Evolutionary conservation across 2,113 vertebrate species (phyloP).

Genomic region (Asarcornis scutulata): DNA sequence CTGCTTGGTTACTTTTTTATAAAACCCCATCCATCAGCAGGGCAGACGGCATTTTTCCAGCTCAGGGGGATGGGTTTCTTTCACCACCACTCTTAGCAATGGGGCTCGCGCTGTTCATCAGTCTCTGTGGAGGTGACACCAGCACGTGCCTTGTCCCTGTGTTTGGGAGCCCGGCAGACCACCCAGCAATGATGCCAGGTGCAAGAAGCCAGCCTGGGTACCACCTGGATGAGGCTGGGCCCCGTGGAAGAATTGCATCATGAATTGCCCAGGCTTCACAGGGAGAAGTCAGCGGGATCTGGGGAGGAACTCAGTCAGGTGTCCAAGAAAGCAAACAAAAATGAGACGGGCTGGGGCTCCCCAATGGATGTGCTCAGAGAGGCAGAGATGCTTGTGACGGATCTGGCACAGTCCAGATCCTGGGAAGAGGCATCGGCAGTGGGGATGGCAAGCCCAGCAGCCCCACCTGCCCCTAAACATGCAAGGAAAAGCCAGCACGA

Average conservation of each 20-base stretch:
- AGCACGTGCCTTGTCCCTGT: accelerated
- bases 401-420: background rate
- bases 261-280: background rate
- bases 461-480: accelerated
- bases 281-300: accelerated
- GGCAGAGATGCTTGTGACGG: accelerated
- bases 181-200: background rate
- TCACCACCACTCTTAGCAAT: background rate
- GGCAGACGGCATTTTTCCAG: background rate
- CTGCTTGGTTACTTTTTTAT: background rate
- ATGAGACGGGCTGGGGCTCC: accelerated
- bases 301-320: background rate
- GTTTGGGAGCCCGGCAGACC: background rate
- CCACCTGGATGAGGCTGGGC: accelerated
- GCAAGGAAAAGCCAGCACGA: background rate
- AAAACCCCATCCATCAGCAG: background rate
- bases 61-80: background rate
- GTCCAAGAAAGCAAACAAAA: background rate
- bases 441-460: background rate
- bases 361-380: background rate
- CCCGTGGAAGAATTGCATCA: accelerated
- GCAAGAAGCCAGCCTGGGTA: background rate
- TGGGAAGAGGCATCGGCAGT: background rate
- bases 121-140: background rate
- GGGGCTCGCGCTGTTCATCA: background rate